Conservation (phyloP, 2,888 invertebrate species). For the Tuberolachnus salignus region DNA sequence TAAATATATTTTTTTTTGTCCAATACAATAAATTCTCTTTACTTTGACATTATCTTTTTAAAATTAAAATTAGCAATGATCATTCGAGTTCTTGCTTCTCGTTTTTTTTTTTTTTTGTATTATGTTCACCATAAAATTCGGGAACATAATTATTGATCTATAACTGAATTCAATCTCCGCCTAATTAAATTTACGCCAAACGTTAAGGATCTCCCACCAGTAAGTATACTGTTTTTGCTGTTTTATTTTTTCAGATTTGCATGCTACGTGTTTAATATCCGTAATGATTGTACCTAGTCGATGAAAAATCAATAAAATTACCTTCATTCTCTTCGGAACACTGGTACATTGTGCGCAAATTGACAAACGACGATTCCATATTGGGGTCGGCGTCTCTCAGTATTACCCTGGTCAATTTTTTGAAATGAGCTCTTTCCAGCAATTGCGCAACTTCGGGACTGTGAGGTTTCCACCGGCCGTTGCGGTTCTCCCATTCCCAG, state of each 20-base stretch:
- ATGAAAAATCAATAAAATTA: constrained; percentile 56
- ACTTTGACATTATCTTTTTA: too few species aligned
- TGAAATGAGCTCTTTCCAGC: constrained; percentile 81
- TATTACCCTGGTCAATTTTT: constrained; percentile 81
- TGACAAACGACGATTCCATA: constrained; percentile 78
- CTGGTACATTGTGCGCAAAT: constrained; percentile 76
- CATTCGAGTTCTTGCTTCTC: too few species aligned
- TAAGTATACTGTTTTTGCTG: neutral
- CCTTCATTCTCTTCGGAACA: constrained; percentile 70
- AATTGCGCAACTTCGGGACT: constrained; percentile 84
- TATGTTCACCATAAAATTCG: too few species aligned
- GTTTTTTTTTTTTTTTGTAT: too few species aligned
- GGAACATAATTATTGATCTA: too few species aligned
- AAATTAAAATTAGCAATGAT: too few species aligned
- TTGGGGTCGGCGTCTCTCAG: constrained; percentile 86
- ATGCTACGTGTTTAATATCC: too few species aligned
- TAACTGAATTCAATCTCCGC: too few species aligned
- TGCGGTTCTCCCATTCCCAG: constrained; percentile 79
- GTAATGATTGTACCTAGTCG: too few species aligned
- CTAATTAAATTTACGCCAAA: neutral
- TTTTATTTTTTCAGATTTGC: neutral
- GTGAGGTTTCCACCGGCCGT: constrained; percentile 82
- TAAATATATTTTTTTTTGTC: too few species aligned
- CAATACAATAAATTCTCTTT: too few species aligned
- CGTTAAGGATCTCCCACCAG: neutral